A percentile compares a stretch with the other conserved stretches of the same genome.
phyloP scores from a whole-genome alignment of 2,797 vertebrate genomes.

The Gymnopithys bicolor region DNA sequence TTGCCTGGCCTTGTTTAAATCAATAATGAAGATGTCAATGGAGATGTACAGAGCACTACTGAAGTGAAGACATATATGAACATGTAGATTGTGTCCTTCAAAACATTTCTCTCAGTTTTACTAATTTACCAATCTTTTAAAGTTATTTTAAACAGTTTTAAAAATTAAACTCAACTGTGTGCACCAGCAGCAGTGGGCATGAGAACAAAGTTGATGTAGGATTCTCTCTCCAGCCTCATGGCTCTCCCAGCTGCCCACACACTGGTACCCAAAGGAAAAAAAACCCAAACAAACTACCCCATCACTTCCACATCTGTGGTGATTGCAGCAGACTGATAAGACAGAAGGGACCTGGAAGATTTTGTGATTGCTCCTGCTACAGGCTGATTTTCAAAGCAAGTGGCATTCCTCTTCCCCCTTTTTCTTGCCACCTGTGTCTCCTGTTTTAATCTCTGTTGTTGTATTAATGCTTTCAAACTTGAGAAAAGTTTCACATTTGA shows the following conservation, averaged over 20 bases:
- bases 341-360: neutral
- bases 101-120: neutral
- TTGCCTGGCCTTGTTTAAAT: neutral
- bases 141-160: neutral
- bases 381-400: neutral
- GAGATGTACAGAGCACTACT: neutral
- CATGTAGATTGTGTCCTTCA: neutral
- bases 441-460: neutral
- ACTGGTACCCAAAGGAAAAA: neutral
- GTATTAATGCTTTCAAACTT: neutral
- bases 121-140: neutral
- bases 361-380: neutral
- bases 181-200: accelerated
- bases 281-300: accelerated
- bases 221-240: neutral
- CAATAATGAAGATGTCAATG: neutral
- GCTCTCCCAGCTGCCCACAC: neutral
- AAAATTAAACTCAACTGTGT: accelerated
- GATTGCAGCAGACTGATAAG: neutral
- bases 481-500: neutral
- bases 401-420: neutral
- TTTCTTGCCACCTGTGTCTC: neutral
- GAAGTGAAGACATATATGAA: neutral
- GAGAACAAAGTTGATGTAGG: neutral
- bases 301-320: neutral